Percentiles rank a stretch among this genome's conserved stretches.
These are phyloP conservation scores for Anorthoa munda DNA, from an alignment of 2,888 invertebrate species.

Conservation along the genomic window DNA sequence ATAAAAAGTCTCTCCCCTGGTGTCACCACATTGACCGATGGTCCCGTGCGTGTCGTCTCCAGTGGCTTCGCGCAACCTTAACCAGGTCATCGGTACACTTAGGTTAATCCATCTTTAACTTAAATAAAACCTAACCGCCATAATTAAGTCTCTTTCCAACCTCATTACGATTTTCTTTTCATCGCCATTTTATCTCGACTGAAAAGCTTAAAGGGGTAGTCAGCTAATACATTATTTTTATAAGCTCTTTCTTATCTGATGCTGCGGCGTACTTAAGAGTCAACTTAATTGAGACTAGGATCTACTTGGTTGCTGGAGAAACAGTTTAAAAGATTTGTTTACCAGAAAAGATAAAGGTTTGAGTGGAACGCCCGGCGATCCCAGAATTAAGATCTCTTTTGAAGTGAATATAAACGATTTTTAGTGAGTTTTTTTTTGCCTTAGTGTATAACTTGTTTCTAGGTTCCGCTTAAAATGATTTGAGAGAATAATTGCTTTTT, in stretches of 20 bases:
- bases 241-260: slow-evolving; percentile 49
- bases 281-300: slow-evolving; percentile 64
- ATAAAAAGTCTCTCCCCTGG: too few relatives aligned
- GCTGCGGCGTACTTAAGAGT: slow-evolving; percentile 37
- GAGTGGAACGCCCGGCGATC: slow-evolving; percentile 45
- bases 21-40: too few relatives aligned
- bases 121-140: slow-evolving; percentile 14
- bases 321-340: slow-evolving; percentile 75
- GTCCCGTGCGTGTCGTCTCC: too few relatives aligned
- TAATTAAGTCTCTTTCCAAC: slow-evolving; percentile 7
- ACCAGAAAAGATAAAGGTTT: slow-evolving; percentile 70
- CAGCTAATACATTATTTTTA: slow-evolving; percentile 41
- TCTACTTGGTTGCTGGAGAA: slow-evolving; percentile 48
- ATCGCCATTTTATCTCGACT: slow-evolving; percentile 30
- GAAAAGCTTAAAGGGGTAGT: slow-evolving; percentile 43
- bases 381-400: slow-evolving; percentile 26
- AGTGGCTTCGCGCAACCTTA: too few relatives aligned
- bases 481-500: too few relatives aligned
- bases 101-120: too few relatives aligned
- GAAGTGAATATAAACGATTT: neutral
- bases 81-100: too few relatives aligned
- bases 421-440: neutral
- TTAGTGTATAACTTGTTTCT: neutral
- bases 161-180: slow-evolving; percentile 29
- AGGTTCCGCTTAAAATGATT: neutral